phyloP scores from a whole-genome alignment of 2,113 vertebrate genomes.

The Paramormyrops kingsleyae region DNA sequence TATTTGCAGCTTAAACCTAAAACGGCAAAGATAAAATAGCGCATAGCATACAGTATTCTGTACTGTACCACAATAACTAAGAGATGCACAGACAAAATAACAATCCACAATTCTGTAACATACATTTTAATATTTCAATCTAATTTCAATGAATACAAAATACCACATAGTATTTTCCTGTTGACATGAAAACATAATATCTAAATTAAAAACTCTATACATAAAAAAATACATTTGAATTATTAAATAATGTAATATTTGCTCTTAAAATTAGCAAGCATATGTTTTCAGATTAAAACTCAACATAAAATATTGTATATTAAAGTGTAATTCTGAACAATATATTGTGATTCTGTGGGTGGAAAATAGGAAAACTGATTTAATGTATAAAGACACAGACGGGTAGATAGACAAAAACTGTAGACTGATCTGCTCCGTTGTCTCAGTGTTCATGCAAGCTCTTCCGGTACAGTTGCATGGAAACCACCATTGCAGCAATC shows the following conservation, averaged over 20 bases:
- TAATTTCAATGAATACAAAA: background rate
- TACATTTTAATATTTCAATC: background rate
- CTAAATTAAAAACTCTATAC: background rate
- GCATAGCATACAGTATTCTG: background rate
- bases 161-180: background rate
- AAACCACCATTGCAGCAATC: constrained; percentile 59
- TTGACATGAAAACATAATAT: background rate
- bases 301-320: no score
- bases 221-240: background rate
- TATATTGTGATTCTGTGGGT: background rate
- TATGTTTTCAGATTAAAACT: background rate
- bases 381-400: background rate
- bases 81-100: background rate
- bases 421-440: no score
- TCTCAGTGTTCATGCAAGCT: constrained; percentile 30
- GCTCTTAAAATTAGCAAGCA: background rate
- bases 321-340: background rate
- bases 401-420: background rate
- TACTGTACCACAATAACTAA: background rate
- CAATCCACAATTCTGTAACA: background rate
- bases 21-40: background rate
- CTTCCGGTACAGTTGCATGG: constrained; percentile 54
- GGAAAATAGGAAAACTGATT: background rate
- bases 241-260: constrained; percentile 9
- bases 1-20: background rate